Evolutionary conservation across 2,113 vertebrate species (phyloP).

Genomic region (Paradisaea rubra): DNA sequence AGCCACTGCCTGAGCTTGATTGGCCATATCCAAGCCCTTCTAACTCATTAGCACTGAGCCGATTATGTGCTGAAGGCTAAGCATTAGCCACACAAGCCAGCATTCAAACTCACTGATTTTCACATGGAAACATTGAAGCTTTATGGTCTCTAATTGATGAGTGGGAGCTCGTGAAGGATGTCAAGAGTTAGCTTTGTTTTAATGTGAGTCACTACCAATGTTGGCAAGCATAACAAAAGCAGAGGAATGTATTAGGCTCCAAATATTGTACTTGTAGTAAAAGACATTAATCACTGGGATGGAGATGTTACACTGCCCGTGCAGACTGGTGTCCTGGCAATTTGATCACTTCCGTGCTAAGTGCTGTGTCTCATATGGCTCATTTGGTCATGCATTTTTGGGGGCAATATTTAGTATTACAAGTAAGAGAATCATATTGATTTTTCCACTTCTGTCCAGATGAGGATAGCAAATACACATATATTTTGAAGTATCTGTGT

Average conservation of each 20-base stretch:
- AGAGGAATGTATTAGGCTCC: slow-evolving; percentile 1
- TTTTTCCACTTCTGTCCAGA: neutral
- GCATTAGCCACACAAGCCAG: neutral
- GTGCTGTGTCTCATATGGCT: neutral
- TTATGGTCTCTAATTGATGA: slow-evolving; percentile 5
- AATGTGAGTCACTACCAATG: slow-evolving; percentile 5
- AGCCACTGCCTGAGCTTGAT: neutral
- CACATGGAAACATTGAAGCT: neutral
- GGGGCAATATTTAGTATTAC: neutral
- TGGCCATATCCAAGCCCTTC: neutral
- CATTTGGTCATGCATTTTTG: neutral
- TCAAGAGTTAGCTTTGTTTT: slow-evolving; percentile 40
- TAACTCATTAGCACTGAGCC: neutral
- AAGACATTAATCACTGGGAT: neutral
- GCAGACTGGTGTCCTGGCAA: neutral
- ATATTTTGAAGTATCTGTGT: neutral
- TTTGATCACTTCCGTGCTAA: neutral
- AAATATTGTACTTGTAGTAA: neutral
- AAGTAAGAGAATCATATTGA: neutral
- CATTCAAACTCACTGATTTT: neutral
- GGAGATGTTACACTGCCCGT: neutral
- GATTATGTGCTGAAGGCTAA: neutral
- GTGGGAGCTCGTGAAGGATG: neutral
- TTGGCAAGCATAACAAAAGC: slow-evolving; percentile 18
- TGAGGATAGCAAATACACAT: neutral